Evolutionary conservation across 2,113 vertebrate genomes (phyloP).

Genomic region (Seriola dumerili): DNA sequence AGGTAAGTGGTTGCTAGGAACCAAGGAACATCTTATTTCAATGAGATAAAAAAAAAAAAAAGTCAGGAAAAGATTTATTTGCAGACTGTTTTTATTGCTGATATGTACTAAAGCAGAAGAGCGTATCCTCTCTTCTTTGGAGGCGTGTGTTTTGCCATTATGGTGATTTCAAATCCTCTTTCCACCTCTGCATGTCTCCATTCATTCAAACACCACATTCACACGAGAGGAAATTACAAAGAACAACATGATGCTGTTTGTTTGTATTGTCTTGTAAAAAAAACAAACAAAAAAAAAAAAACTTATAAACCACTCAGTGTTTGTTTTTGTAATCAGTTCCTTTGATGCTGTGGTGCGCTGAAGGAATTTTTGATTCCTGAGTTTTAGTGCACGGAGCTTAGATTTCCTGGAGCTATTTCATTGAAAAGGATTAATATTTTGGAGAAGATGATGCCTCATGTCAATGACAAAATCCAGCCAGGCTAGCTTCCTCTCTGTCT

Average conservation of each 20-base stretch:
- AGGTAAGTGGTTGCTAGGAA: constrained; percentile 83
- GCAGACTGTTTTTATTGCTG: neutral
- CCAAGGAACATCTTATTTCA: neutral
- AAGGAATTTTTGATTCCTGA: neutral
- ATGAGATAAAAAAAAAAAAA: neutral
- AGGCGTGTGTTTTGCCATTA: neutral
- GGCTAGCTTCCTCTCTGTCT: neutral
- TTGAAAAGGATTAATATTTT: neutral
- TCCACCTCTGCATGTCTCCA: neutral
- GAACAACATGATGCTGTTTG: neutral
- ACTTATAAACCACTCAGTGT: neutral
- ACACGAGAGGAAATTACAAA: neutral
- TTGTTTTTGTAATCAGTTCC: neutral
- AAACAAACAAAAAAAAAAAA: neutral
- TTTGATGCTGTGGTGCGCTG: neutral
- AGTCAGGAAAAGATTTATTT: neutral
- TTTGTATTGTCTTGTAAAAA: neutral
- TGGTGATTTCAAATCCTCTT: constrained; percentile 1
- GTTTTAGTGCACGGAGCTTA: neutral
- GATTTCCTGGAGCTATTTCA: neutral
- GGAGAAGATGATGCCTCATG: neutral
- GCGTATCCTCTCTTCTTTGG: neutral
- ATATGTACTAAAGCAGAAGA: neutral
- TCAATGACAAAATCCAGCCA: neutral
- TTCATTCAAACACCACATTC: neutral